A percentile compares a stretch with the other conserved stretches of the same genome.
These are phyloP conservation scores for Callithrix jacchus DNA, from an alignment of 2,113 vertebrate species.

Conservation along the genomic window DNA sequence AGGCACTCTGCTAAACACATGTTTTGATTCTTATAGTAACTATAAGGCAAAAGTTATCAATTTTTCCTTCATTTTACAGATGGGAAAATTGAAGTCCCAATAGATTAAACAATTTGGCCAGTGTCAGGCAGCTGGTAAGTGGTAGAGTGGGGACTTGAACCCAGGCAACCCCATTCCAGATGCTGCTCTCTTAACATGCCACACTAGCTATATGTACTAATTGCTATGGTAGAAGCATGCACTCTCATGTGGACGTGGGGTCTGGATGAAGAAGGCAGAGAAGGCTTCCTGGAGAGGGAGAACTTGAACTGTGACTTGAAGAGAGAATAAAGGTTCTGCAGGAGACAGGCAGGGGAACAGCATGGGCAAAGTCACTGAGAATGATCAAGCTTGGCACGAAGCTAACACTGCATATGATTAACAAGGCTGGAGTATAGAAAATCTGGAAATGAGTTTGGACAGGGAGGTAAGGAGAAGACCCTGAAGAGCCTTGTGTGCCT, in stretches of 20 bases:
- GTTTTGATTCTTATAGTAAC: neutral
- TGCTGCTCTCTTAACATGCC: neutral
- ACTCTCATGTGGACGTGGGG: neutral
- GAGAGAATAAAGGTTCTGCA: neutral
- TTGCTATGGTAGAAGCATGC: too few species aligned
- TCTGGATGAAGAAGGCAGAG: neutral
- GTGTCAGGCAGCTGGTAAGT: neutral
- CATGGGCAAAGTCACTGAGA: neutral
- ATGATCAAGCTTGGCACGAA: neutral
- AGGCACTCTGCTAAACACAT: neutral
- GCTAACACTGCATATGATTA: neutral
- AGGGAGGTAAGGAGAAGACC: neutral
- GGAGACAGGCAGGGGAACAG: neutral
- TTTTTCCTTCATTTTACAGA: neutral
- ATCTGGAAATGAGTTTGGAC: neutral
- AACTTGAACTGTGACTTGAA: neutral
- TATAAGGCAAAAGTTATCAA: neutral
- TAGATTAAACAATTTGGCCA: neutral
- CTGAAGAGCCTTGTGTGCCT: neutral
- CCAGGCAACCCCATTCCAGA: neutral
- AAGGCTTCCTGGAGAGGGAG: neutral
- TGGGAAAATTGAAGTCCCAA: neutral
- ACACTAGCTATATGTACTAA: too few species aligned
- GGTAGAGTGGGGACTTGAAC: neutral
- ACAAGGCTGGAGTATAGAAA: neutral